Evolutionary conservation across 2,888 invertebrate genomes (phyloP).

Genomic region (Chesias legatella): DNA sequence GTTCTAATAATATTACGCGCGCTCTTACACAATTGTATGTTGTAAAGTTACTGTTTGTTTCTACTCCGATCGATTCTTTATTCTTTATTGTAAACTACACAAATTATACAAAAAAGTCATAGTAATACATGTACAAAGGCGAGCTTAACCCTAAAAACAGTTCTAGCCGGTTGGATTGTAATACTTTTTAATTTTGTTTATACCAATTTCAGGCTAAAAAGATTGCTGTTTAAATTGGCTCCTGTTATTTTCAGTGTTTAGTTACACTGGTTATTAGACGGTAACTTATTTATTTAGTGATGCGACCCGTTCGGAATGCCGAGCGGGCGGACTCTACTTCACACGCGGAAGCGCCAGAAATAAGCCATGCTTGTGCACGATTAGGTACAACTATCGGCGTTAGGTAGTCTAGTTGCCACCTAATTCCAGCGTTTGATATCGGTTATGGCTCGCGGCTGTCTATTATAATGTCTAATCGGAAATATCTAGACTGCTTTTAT

Average conservation of each 20-base stretch:
- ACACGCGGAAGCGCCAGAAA: slow-evolving; percentile 75
- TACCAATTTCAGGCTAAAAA: too few relatives aligned
- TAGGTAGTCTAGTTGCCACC: slow-evolving; percentile 25
- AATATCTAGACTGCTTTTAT: too few relatives aligned
- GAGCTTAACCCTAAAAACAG: too few relatives aligned
- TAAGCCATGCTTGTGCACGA: slow-evolving; percentile 62
- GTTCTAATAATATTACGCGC: slow-evolving; percentile 29
- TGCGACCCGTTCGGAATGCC: slow-evolving; percentile 56
- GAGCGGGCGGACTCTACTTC: slow-evolving; percentile 55
- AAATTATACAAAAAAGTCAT: too few relatives aligned
- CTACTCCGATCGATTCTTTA: too few relatives aligned
- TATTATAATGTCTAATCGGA: too few relatives aligned
- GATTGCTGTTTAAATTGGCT: slow-evolving; percentile 2
- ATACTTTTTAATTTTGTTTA: too few relatives aligned
- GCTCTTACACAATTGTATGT: slow-evolving; percentile 29
- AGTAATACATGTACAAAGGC: too few relatives aligned
- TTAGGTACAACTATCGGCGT: slow-evolving; percentile 33
- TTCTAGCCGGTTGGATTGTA: too few relatives aligned
- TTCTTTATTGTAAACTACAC: too few relatives aligned
- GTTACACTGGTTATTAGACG: slow-evolving; percentile 13
- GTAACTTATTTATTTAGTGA: slow-evolving; percentile 20
- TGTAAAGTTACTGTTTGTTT: slow-evolving; percentile 6
- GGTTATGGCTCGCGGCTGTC: slow-evolving; percentile 1
- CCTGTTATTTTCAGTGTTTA: slow-evolving; percentile 13
- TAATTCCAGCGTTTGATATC: slow-evolving; percentile 16